Percentiles rank a stretch among this genome's conserved stretches.
These are phyloP conservation scores for Brachionus angularis DNA, from an alignment of 1,140 invertebrate genomes.

Conservation along the genomic window DNA sequence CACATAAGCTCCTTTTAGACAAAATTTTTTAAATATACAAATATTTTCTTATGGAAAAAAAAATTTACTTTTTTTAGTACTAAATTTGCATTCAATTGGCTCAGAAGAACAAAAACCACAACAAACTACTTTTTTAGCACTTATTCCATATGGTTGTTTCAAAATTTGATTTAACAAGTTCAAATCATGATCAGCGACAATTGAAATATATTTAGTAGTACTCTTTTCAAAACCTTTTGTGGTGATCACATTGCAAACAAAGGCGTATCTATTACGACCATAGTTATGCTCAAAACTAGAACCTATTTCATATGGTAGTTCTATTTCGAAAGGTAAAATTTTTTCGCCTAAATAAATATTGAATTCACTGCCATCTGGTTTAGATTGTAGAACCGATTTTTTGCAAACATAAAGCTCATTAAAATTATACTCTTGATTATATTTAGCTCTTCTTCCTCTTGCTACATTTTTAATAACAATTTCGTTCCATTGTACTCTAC, in stretches of 20 bases:
- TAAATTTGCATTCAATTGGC: background rate
- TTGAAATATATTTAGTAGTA: too few relatives aligned
- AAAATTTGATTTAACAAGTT: slow-evolving; percentile 45
- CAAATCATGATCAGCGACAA: too few relatives aligned
- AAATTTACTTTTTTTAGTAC: background rate
- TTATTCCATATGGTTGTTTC: background rate
- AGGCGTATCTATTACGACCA: slow-evolving; percentile 59
- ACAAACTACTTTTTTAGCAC: background rate
- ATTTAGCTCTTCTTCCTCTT: background rate
- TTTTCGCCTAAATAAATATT: slow-evolving; percentile 51
- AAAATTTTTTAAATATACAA: background rate
- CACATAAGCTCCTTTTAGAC: background rate
- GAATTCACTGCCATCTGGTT: background rate
- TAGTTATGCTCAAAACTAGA: slow-evolving; percentile 59
- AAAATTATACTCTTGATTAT: background rate
- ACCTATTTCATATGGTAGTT: slow-evolving; percentile 57
- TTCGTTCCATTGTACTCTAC: background rate
- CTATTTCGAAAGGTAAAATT: slow-evolving; percentile 59
- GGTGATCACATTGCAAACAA: too few relatives aligned
- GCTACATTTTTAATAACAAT: background rate
- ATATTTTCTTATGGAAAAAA: too few relatives aligned
- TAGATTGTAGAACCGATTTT: background rate
- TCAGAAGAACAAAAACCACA: background rate
- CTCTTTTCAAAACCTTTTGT: too few relatives aligned
- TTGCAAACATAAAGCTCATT: background rate